A percentile compares a stretch with the other conserved stretches of the same genome.
Conservation (phyloP, 1,140 invertebrate species). For the Drosophila watanabei region DNA sequence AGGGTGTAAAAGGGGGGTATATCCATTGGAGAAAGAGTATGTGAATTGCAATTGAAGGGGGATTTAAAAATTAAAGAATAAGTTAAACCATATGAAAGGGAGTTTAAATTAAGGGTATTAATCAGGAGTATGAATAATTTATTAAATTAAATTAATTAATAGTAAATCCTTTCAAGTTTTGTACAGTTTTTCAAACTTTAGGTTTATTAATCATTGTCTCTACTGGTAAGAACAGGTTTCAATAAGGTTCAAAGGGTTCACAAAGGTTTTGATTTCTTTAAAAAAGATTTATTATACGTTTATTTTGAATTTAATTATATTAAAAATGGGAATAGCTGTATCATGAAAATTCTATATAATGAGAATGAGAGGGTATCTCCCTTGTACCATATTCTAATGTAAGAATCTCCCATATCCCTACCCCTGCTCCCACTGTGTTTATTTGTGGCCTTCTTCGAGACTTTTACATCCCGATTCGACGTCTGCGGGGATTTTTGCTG, state of each 20-base stretch:
- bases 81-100: not conserved
- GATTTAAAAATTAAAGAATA: not conserved
- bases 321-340: too few species aligned
- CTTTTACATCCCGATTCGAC: conserved; percentile 53
- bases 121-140: too few species aligned
- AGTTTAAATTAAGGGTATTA: not conserved
- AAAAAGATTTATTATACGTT: too few species aligned
- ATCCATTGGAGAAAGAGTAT: not conserved
- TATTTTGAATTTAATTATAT: too few species aligned
- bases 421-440: conserved; percentile 17
- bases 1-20: conserved; percentile 30
- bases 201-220: not conserved
- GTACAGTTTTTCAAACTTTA: not conserved
- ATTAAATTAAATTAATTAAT: not conserved
- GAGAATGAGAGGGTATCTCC: not conserved
- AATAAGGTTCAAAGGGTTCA: rapidly evolving
- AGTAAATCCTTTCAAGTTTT: not conserved
- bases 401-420: not conserved
- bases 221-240: too few species aligned
- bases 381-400: conserved; percentile 9
- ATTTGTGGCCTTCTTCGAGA: conserved; percentile 42
- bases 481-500: conserved; percentile 59
- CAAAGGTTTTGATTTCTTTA: not conserved
- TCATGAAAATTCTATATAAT: too few species aligned
- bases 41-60: too few species aligned